A percentile compares a stretch with the other conserved stretches of the same genome.
These are phyloP conservation scores for Hemiscyllium ocellatum DNA, from an alignment of 2,113 vertebrate species.

Conservation along the genomic window DNA sequence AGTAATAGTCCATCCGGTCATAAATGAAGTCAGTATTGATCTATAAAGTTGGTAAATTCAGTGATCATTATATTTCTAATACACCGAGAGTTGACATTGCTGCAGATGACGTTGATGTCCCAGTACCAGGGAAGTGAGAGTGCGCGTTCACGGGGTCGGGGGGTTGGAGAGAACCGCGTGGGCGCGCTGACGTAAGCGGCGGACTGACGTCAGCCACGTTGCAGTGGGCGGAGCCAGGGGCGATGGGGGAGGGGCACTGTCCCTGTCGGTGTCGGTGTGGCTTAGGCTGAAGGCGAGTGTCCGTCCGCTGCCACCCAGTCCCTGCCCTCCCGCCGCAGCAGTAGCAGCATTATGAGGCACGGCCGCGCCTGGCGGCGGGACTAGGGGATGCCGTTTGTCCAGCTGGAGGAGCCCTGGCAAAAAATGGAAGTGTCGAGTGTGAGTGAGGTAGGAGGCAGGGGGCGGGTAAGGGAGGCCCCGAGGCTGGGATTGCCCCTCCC, in stretches of 20 bases:
- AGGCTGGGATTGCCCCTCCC: too few relatives aligned
- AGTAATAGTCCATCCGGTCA: background rate
- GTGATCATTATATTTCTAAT: too few relatives aligned
- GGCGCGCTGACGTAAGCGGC: background rate
- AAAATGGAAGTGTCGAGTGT: constrained; percentile 79
- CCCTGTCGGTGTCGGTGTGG: background rate
- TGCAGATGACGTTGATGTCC: too few relatives aligned
- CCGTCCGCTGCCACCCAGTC: constrained; percentile 36
- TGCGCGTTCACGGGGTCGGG: too few relatives aligned
- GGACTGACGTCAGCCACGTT: constrained; percentile 10
- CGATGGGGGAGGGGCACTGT: background rate
- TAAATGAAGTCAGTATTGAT: background rate
- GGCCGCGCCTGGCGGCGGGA: background rate
- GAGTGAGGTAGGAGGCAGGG: constrained; percentile 54
- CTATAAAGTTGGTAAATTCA: background rate
- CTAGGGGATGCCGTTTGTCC: constrained; percentile 66
- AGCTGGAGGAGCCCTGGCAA: constrained; percentile 69
- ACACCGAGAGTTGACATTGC: too few relatives aligned
- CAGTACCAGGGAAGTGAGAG: too few relatives aligned
- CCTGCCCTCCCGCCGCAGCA: constrained; percentile 40
- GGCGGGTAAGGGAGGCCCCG: too few relatives aligned
- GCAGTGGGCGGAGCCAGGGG: constrained; percentile 32
- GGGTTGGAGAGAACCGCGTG: background rate
- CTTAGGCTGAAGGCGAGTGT: background rate
- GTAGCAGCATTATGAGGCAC: background rate